Evolutionary conservation across 2,888 invertebrate genomes (phyloP).

Genomic region (Orthosia cruda): DNA sequence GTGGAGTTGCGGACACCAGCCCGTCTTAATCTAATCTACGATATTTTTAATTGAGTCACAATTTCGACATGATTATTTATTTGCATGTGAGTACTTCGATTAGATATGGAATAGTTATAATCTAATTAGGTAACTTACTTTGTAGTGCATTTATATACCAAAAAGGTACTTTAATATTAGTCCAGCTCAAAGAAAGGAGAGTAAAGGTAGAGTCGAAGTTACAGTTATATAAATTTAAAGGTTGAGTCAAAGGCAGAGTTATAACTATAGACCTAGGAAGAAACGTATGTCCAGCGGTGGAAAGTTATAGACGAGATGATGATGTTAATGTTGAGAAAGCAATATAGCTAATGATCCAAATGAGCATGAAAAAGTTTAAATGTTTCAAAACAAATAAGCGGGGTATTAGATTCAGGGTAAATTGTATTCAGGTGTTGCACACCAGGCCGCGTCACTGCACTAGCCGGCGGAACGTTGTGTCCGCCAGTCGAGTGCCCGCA

Average conservation of each 20-base stretch:
- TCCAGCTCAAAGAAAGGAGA: neutral
- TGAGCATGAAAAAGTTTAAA: neutral
- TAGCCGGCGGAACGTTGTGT: conserved; percentile 70
- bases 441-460: conserved; percentile 72
- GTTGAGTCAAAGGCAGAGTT: neutral
- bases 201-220: neutral
- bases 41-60: neutral
- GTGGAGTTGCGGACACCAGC: too few relatives aligned
- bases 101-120: conserved; percentile 20
- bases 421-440: conserved; percentile 63
- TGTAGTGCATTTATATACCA: neutral
- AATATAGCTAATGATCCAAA: neutral
- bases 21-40: too few relatives aligned
- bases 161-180: neutral
- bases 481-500: conserved; percentile 83
- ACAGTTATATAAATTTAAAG: neutral
- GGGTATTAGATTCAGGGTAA: conserved; percentile 58
- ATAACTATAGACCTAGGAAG: neutral
- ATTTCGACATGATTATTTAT: conserved; percentile 4
- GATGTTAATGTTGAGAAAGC: neutral
- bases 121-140: conserved; percentile 4
- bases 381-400: neutral
- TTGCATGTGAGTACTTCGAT: conserved; percentile 4
- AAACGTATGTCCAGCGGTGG: neutral
- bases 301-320: neutral